phyloP scores from a whole-genome alignment of 1,140 invertebrate species.

The Mesaphorura yosii region DNA sequence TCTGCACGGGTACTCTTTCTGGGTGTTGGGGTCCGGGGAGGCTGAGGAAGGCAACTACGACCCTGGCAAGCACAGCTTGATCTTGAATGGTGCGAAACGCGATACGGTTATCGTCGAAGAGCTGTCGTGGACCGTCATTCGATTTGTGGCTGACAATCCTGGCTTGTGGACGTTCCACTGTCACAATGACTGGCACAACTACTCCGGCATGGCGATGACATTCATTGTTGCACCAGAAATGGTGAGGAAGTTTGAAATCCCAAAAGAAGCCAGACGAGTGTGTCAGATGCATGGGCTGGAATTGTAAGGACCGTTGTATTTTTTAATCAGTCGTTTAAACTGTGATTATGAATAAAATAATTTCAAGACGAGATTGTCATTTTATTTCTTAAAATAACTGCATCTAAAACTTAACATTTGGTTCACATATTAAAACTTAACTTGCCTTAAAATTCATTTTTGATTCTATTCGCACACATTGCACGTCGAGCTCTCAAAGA shows the following conservation, averaged over 20 bases:
- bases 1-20: slow-evolving; percentile 8
- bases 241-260: background rate
- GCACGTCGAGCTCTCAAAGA: too few relatives aligned
- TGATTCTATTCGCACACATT: too few relatives aligned
- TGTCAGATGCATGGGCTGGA: too few relatives aligned
- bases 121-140: background rate
- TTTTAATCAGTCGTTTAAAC: too few relatives aligned
- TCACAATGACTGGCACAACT: slow-evolving; percentile 3
- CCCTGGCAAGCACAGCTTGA: background rate
- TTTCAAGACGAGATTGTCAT: too few relatives aligned
- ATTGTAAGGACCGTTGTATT: too few relatives aligned
- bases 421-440: too few relatives aligned
- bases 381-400: too few relatives aligned
- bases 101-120: slow-evolving; percentile 2
- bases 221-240: background rate
- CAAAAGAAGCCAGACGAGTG: background rate
- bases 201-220: background rate
- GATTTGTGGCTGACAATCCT: slow-evolving; percentile 6
- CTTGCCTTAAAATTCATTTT: too few relatives aligned
- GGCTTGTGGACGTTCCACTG: slow-evolving; percentile 9
- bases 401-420: too few relatives aligned
- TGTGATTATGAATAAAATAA: too few relatives aligned
- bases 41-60: slow-evolving; percentile 1
- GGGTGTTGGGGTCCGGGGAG: slow-evolving; percentile 3
- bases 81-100: background rate